Percentiles rank a stretch among this genome's conserved stretches.
Conservation (phyloP, 92 coral and sea anemone species). For the Phenganax subtilis region DNA sequence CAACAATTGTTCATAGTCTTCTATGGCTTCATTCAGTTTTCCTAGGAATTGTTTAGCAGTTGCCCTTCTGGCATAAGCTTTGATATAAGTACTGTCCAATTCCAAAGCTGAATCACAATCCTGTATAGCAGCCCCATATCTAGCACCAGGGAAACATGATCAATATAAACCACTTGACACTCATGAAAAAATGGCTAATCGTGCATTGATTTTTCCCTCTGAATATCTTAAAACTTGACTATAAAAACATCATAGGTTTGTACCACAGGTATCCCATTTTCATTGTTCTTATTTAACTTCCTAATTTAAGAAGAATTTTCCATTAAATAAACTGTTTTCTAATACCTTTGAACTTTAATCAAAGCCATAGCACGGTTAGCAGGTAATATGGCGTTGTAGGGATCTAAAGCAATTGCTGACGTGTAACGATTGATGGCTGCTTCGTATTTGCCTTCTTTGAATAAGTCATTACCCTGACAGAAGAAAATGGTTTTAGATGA, state of each 20-base stretch:
- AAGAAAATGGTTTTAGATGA: not conserved
- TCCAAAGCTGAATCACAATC: slow-evolving; percentile 77
- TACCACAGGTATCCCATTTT: too few relatives aligned
- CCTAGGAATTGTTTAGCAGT: slow-evolving; percentile 59
- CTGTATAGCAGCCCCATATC: slow-evolving; percentile 89
- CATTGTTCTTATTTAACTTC: too few relatives aligned
- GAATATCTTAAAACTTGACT: too few relatives aligned
- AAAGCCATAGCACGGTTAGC: slow-evolving; percentile 98
- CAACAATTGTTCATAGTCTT: slow-evolving; percentile 45
- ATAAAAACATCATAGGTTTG: too few relatives aligned
- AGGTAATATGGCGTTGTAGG: slow-evolving; percentile 78
- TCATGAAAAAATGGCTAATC: too few relatives aligned
- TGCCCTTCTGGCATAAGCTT: slow-evolving; percentile 83
- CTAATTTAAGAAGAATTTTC: not conserved
- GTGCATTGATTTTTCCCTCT: too few relatives aligned
- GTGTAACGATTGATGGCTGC: slow-evolving; percentile 90
- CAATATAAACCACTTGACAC: not conserved
- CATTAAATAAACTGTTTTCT: not conserved
- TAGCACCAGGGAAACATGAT: not conserved
- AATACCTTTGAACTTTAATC: slow-evolving; percentile 67
- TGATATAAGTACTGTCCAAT: slow-evolving; percentile 71
- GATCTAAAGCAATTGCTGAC: slow-evolving; percentile 69
- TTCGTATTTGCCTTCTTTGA: slow-evolving; percentile 81
- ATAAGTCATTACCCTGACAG: slow-evolving; percentile 77
- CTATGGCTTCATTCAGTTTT: slow-evolving; percentile 51